Percentiles rank a stretch among this genome's conserved stretches.
Conservation (phyloP, 1,140 invertebrate genomes). For the Pogonus chalceus region DNA sequence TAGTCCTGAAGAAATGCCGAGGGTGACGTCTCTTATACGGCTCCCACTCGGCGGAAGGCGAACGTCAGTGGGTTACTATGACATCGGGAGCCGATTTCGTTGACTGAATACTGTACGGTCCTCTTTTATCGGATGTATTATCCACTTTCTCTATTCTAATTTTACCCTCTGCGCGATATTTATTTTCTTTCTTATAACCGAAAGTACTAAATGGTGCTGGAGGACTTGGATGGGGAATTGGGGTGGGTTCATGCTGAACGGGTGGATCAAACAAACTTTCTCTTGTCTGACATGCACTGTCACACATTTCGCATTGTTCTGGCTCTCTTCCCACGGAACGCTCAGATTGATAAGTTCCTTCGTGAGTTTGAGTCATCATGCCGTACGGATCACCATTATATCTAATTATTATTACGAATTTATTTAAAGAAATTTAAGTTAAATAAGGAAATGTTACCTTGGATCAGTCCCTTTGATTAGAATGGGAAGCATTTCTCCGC, state of each 20-base stretch:
- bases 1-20: conserved; percentile 32
- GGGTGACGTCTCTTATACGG: conserved; percentile 45
- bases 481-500: conserved; percentile 38
- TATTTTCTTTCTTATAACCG: conserved; percentile 35
- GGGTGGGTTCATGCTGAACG: too few relatives aligned
- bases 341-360: neutral
- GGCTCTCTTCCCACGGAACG: conserved; percentile 33
- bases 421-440: neutral
- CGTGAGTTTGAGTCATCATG: neutral
- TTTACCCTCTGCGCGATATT: conserved; percentile 51
- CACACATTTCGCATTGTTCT: conserved; percentile 55
- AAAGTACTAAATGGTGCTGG: conserved; percentile 34
- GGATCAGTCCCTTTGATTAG: conserved; percentile 26
- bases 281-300: conserved; percentile 67
- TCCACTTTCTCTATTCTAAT: conserved; percentile 47
- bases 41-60: conserved; percentile 42
- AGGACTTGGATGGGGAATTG: conserved; percentile 29
- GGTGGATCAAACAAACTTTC: conserved; percentile 67
- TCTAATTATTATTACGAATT: too few relatives aligned
- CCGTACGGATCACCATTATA: neutral
- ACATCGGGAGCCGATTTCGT: conserved; percentile 80
- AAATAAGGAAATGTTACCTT: neutral
- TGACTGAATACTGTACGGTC: conserved; percentile 63
- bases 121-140: conserved; percentile 36
- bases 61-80: conserved; percentile 69